Evolutionary conservation across 30 jellyfish, hydroid and myxozoan genomes (phyloP).

Genomic region (Rhopilema esculentum): DNA sequence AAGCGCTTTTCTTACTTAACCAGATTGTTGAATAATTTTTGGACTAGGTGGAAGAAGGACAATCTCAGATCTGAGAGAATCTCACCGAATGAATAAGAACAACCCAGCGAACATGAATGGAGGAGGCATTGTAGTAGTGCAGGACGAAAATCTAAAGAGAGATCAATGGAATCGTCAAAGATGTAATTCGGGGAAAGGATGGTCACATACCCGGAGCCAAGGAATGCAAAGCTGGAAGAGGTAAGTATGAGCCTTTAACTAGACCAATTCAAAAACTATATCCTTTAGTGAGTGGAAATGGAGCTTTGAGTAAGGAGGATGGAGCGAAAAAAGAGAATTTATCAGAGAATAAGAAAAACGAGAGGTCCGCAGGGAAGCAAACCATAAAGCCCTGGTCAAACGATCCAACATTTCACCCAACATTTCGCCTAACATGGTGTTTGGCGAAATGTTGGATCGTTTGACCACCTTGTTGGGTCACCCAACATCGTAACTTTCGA

Average conservation of each 20-base stretch:
- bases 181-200: not conserved
- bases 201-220: slow-evolving; percentile 13
- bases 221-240: slow-evolving; percentile 23
- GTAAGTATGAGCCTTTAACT: slow-evolving; percentile 10
- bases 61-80: slow-evolving; percentile 17
- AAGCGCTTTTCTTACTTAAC: slow-evolving; percentile 18
- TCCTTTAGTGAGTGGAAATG: slow-evolving; percentile 20
- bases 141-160: slow-evolving; percentile 3
- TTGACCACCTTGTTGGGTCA: no score
- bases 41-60: slow-evolving; percentile 25
- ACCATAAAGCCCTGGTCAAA: no score
- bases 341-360: not conserved
- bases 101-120: not conserved
- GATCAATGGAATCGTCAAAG: slow-evolving; percentile 3
- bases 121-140: slow-evolving; percentile 37
- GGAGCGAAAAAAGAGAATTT: slow-evolving; percentile 1
- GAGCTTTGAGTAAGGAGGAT: not conserved
- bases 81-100: slow-evolving; percentile 18
- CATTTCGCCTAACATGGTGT: no score
- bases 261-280: slow-evolving; percentile 14
- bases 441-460: no score
- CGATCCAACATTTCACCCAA: no score
- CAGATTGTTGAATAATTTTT: not conserved
- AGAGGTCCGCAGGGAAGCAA: slow-evolving; percentile 13
- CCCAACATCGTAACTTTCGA: no score